Evolutionary conservation across 2,888 invertebrate species (phyloP), one percentile per base, ranked within the genome.

Genomic region (Cerceris ruficornis): DNA sequence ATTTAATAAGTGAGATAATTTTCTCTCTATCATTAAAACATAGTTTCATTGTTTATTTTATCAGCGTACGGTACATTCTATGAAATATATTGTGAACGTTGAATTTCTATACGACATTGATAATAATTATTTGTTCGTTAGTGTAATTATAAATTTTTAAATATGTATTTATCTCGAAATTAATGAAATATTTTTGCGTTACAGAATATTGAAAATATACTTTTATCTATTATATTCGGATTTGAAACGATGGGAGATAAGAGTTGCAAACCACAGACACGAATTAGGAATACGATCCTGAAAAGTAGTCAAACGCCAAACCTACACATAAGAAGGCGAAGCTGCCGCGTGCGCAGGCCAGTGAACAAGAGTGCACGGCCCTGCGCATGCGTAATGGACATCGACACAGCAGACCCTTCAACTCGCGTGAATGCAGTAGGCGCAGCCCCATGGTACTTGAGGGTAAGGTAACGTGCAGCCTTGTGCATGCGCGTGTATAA

Each of bases 371-470:
- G 79, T 75, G 70, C 75, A 80, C 61, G 69, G 59, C 52, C 59
- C 58, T 73, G 82, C 82, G 83, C 84, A 83, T 81, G 83, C 83
- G 84, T 77, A 70, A 69, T 76, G 67, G 72, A 72, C 71, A 57
- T 67, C 70, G 71, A 62, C 75, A 78, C 61, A 55, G 73, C 46
- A 77, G 76, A 82, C 77, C 83, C 83, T 83, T 81, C 79, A 74
- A 77, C 74, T 73, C 71, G 77, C 77, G 75, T 79, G 81, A 79
- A 81, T 83, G 84, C 84, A 80, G 77, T 69, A 79, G 81, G 77
- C 78, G 80, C 82, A 83, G 80, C 82, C 79, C 79, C 79, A 79
- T 71, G 64, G 60, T 59, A 74, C 72, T 78, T 50, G 82, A 81
- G 81, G 81, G 82, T 82, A 81, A 81, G 71, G 74, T 74, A 76